Conservation (phyloP, 2,113 vertebrate genomes). For the Pan troglodytes region DNA sequence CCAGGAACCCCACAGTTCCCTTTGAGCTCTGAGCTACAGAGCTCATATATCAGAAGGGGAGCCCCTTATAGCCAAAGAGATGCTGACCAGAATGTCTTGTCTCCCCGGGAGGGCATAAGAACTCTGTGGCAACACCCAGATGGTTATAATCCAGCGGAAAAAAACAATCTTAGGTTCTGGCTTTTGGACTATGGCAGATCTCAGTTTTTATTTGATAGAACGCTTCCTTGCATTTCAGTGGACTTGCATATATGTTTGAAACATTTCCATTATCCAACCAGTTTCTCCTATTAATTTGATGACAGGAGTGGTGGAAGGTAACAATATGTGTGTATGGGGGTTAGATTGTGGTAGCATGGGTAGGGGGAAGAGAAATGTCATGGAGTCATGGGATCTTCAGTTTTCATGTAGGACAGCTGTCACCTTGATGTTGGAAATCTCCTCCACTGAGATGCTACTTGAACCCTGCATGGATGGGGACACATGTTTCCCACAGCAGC, state of each 20-base stretch:
- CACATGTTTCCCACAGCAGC: neutral
- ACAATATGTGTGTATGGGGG: neutral
- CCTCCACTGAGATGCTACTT: neutral
- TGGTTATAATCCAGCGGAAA: neutral
- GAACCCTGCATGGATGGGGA: neutral
- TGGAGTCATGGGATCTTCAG: neutral
- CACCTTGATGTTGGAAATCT: neutral
- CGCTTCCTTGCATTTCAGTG: neutral
- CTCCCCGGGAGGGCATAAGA: neutral
- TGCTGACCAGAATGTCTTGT: neutral
- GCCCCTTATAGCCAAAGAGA: neutral
- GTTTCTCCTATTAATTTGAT: constrained; percentile 18
- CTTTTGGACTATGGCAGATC: neutral
- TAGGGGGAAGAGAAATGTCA: neutral
- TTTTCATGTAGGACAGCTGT: neutral
- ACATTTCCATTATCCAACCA: neutral
- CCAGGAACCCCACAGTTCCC: neutral
- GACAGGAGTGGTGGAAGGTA: neutral
- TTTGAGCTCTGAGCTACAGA: neutral
- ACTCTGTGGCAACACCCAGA: neutral
- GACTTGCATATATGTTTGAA: neutral
- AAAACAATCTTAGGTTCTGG: neutral
- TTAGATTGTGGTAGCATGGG: neutral
- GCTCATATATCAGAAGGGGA: neutral
- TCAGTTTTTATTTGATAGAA: neutral